Conservation (phyloP, 2,888 invertebrate genomes). For the Listrodromus nycthemerus region DNA sequence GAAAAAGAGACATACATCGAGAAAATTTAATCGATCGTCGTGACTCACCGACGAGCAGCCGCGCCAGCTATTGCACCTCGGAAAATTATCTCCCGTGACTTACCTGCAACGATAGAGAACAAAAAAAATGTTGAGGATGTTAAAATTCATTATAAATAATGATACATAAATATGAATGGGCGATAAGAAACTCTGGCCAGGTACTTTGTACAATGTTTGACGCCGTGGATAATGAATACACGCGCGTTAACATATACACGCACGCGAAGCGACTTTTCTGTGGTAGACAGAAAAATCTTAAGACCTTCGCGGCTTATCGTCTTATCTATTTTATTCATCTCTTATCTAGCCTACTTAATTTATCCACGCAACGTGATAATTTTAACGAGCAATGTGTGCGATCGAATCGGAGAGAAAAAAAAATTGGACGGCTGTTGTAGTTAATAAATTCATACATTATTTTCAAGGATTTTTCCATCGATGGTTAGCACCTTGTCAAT, state of each 20-base stretch:
- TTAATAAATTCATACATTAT: no score
- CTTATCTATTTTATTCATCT: neutral
- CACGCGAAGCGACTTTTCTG: conserved; percentile 14
- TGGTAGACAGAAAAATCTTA: conserved; percentile 10
- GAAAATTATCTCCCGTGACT: conserved; percentile 59
- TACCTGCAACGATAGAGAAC: conserved; percentile 74
- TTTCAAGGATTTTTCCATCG: no score
- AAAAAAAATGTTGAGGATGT: conserved; percentile 16
- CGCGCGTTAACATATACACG: conserved; percentile 3
- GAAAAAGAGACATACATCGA: neutral
- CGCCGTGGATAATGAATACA: conserved; percentile 4
- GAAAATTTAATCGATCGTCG: conserved; percentile 56
- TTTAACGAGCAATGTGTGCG: neutral
- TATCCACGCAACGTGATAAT: neutral
- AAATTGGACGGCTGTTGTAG: no score
- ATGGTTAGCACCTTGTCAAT: no score
- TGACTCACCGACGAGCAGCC: conserved; percentile 57
- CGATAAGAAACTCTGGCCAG: conserved; percentile 2
- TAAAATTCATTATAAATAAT: conserved; percentile 21
- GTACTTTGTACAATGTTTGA: conserved; percentile 13
- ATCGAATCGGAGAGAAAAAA: neutral
- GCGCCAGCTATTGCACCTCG: conserved; percentile 38
- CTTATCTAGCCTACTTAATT: neutral
- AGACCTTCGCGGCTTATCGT: neutral
- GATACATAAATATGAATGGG: conserved; percentile 47